Evolutionary conservation across 2,797 vertebrate species (phyloP), one percentile per base, ranked within the genome.

Genomic region (Aratinga solstitialis): DNA sequence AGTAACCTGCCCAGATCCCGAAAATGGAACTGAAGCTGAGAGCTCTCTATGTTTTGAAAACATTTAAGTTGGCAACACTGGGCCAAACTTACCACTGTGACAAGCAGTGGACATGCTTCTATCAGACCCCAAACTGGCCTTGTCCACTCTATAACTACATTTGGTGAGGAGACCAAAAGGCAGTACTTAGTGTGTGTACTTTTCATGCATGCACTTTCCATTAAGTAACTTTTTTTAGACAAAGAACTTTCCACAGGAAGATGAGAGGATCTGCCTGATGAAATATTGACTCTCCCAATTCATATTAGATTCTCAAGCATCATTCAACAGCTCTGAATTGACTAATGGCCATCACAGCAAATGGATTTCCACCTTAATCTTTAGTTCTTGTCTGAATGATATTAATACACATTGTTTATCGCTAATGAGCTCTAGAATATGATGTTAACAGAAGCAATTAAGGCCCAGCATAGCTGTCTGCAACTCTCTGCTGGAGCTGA

Each of bases 401-500:
- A 95, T 95, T 96, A 95, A 96, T 93, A 93, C 58, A 85, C 94
- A 96, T 90, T 97, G 95, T 96, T 97, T 95, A 78, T 96, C 91
- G 83, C 90, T 97, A 97, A 97, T 95, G 96, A 97, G 94, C 90
- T 95, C 88, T 85, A 95, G 94, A 95, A 95, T 92, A 82, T 94
- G 84, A 82, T 95, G 91, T 95, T 97, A 96, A 95, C 93, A 94
- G 90, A 95, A 77, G 94, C 94, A 95, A 97, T 97, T 96, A 96
- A 96, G 75, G 86, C 75, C 53, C 65, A 54, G 53, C 17, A 2
- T 90, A 95, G 94, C 88, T 92, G 59, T 83, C 91, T 95, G 88
- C 67, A 94, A 29, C 63, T 32, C 92, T 11, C 47, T 75, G 63
- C 53, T 87, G 66, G 69, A 86, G 66, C 62, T 85, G 91, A 95